Evolutionary conservation across 2,113 vertebrate species (phyloP).

Genomic region (Cynocephalus volans): DNA sequence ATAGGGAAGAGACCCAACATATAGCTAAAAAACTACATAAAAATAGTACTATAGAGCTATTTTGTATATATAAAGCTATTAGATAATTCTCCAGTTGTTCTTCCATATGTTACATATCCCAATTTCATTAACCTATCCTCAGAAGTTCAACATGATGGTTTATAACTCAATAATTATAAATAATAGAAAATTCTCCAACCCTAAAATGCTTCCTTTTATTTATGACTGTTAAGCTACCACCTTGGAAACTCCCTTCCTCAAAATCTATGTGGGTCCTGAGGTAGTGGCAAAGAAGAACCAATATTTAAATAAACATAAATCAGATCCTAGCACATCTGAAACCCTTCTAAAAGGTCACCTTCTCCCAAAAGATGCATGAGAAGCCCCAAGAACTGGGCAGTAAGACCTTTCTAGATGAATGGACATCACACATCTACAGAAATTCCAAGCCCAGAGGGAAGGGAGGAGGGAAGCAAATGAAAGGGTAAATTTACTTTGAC

Average conservation of each 20-base stretch:
- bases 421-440: neutral
- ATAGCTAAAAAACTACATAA: neutral
- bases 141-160: neutral
- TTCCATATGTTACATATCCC: neutral
- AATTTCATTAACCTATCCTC: conserved; percentile 40
- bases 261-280: conserved; percentile 13
- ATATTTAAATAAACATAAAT: conserved; percentile 14
- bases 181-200: neutral
- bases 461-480: neutral
- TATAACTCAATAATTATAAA: conserved; percentile 28
- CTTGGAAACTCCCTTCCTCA: conserved; percentile 49
- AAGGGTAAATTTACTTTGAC: neutral
- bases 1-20: neutral
- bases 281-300: conserved; percentile 23
- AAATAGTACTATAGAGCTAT: neutral
- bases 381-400: conserved; percentile 50
- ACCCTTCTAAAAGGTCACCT: conserved; percentile 6
- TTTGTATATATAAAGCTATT: neutral
- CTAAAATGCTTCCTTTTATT: conserved; percentile 54
- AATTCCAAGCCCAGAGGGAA: conserved; percentile 14
- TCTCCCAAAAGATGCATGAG: conserved; percentile 51
- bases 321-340: neutral
- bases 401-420: conserved; percentile 22
- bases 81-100: neutral
- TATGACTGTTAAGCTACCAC: conserved; percentile 3